Conservation (phyloP, 2,888 invertebrate species). For the Hemithea aestivaria region DNA sequence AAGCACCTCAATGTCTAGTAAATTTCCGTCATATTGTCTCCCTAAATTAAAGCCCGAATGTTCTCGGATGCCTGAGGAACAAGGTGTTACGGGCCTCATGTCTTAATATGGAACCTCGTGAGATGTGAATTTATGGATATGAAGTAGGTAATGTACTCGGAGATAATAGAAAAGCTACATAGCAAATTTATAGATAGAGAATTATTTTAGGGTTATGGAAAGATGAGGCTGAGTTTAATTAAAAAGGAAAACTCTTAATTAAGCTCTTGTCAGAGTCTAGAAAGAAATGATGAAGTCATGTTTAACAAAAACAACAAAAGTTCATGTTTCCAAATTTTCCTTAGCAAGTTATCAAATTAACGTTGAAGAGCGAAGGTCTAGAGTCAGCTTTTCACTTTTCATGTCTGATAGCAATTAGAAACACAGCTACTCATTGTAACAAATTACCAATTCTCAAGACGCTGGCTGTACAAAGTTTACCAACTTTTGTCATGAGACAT, state of each 20-base stretch:
- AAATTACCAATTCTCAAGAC: slow-evolving; percentile 7
- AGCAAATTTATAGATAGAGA: too few species aligned
- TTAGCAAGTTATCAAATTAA: slow-evolving; percentile 8
- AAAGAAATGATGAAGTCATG: too few species aligned
- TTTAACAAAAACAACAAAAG: too few species aligned
- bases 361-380: slow-evolving; percentile 1
- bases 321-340: too few species aligned
- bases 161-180: too few species aligned
- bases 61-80: slow-evolving; percentile 35
- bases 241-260: too few species aligned
- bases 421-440: slow-evolving; percentile 3
- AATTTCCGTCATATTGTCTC: slow-evolving; percentile 36
- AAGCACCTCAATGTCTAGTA: slow-evolving; percentile 23
- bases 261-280: too few species aligned
- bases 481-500: slow-evolving; percentile 1
- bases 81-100: slow-evolving; percentile 23
- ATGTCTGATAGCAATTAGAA: slow-evolving; percentile 10
- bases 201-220: too few species aligned
- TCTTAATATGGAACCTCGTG: background rate
- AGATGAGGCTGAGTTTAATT: too few species aligned
- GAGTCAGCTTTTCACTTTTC: slow-evolving; percentile 8
- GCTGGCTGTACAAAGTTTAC: slow-evolving; percentile 1
- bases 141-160: too few species aligned
- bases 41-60: slow-evolving; percentile 31
- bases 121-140: too few species aligned